Base-by-base conservation (phyloP, 2,113 vertebrate species). In the Ibidorhyncha struthersii region DNA sequence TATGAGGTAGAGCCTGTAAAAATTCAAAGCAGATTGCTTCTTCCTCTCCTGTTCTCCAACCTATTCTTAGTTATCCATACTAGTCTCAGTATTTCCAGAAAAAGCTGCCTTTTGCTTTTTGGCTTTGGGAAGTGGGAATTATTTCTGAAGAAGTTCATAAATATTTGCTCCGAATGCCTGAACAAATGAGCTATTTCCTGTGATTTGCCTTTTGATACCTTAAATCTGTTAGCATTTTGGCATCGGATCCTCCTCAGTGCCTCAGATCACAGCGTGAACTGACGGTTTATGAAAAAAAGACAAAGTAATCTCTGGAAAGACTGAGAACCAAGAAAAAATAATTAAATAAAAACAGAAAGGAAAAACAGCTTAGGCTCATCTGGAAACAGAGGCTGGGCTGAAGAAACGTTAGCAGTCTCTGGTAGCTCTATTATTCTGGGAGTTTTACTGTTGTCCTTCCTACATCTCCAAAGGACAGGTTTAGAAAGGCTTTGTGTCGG, bases 171-270 rank as follows among this genome's bases (percentile, higher is more conserved):
- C 26, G 56, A 97, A 96, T 89, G 88, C 76, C 82, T 92, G 81
- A 89, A 93, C 85, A 96, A 91, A 91, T 89, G 89, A 95, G 86
- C 90, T 95, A 96, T 97, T 96, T 98, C 95, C 94, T 94, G 65
- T 4, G 7, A 88, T 63, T 93, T 92, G 36, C 86, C 86, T 96
- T 90, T 95, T 89, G 95, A 96, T 93, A 95, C 86, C 96, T 97
- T 94, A 98, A 93, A 97, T 93, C 93, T 91, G 74, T 76, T 93
- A 89, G 92, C 45, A 78, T 93, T 97, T 96, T 95, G 90, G 95
- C 92, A 96, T 89, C 72, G 83, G 82, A 89, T 76, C 11, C 52
- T 80, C 67, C 69, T 91, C 52, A 40, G 79, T 85, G 90, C 56
- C 65, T 91, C 91, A 84, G 81, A 94, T 96, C 82, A 90, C 40